Conservation (phyloP, 2,113 vertebrate species). For the Zingel zingel region DNA sequence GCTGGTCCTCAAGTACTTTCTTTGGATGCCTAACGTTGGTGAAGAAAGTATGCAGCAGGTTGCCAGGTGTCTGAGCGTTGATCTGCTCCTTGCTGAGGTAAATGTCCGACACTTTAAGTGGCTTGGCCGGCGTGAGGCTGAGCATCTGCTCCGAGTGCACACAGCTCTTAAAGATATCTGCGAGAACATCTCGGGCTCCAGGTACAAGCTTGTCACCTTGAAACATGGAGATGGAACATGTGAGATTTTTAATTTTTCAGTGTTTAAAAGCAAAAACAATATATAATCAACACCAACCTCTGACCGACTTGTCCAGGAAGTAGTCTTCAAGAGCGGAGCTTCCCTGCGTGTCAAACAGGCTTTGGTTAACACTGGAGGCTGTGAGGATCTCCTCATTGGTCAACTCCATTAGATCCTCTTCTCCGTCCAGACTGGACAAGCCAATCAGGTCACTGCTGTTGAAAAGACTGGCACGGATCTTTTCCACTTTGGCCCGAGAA, state of each 20-base stretch:
- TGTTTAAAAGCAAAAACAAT: slow-evolving; percentile 3
- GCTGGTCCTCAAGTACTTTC: slow-evolving; percentile 96
- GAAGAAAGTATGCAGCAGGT: slow-evolving; percentile 95
- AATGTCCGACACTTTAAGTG: slow-evolving; percentile 94
- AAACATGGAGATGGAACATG: slow-evolving; percentile 9
- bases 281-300: slow-evolving; percentile 82
- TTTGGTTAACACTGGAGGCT: slow-evolving; percentile 97
- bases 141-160: slow-evolving; percentile 94
- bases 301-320: slow-evolving; percentile 94
- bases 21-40: slow-evolving; percentile 95
- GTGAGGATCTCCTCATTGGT: slow-evolving; percentile 98
- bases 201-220: slow-evolving; percentile 94
- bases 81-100: slow-evolving; percentile 99
- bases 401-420: slow-evolving; percentile 98
- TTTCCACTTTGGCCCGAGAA: slow-evolving; percentile 96
- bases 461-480: slow-evolving; percentile 96
- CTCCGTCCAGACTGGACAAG: slow-evolving; percentile 94
- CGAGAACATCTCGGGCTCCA: slow-evolving; percentile 92
- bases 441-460: slow-evolving; percentile 98
- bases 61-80: slow-evolving; percentile 94
- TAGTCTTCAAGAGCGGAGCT: slow-evolving; percentile 97
- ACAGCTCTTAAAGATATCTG: slow-evolving; percentile 97
- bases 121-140: slow-evolving; percentile 93
- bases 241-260: background rate
- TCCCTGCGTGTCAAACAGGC: slow-evolving; percentile 97